A percentile compares a stretch with the other conserved stretches of the same genome.
phyloP scores from a whole-genome alignment of 2,888 invertebrate genomes.

The Ellobium chinense region DNA sequence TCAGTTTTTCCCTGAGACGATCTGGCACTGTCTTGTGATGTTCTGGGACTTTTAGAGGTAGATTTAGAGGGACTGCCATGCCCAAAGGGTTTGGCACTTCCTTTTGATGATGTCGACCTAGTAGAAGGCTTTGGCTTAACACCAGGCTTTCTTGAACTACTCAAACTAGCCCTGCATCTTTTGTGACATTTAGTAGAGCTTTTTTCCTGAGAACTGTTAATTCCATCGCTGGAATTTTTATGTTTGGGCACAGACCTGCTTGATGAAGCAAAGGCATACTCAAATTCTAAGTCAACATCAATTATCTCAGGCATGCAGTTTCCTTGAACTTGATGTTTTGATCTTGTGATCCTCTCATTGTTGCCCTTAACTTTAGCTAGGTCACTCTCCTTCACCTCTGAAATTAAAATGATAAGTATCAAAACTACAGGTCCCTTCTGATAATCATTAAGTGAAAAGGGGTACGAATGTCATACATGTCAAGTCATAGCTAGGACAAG shows the following conservation, averaged over 20 bases:
- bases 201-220: background rate
- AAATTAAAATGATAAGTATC: background rate
- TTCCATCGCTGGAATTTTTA: background rate
- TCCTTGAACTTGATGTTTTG: background rate
- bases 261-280: background rate
- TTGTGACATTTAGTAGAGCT: background rate
- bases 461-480: too few species aligned
- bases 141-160: background rate
- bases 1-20: background rate
- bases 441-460: too few species aligned
- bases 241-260: background rate
- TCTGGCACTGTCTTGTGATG: background rate
- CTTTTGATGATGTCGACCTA: too few species aligned
- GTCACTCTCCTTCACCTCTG: background rate
- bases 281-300: conserved; percentile 23
- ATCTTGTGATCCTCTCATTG: background rate
- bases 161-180: background rate
- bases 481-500: too few species aligned
- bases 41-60: background rate
- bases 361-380: background rate
- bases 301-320: conserved; percentile 1
- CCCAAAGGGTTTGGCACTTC: background rate
- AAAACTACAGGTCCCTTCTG: background rate
- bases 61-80: background rate
- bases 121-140: too few species aligned